phyloP scores from a whole-genome alignment of 2,888 invertebrate genomes.

The Platynereis dumerilii region DNA sequence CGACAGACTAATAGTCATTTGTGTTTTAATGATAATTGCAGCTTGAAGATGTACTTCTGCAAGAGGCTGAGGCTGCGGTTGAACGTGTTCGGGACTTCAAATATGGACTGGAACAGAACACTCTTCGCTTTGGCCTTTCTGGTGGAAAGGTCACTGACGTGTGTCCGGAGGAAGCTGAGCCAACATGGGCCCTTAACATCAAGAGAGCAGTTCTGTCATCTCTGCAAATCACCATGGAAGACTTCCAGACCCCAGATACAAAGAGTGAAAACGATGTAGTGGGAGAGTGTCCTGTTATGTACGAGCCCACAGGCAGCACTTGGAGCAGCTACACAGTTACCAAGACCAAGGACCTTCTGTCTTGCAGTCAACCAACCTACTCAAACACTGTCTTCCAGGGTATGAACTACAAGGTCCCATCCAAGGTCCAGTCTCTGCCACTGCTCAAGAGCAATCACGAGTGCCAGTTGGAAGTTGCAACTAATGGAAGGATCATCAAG shows the following conservation, averaged over 20 bases:
- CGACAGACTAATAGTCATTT: no score
- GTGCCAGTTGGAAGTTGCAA: slow-evolving; percentile 64
- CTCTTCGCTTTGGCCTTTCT: slow-evolving; percentile 77
- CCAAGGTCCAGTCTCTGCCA: slow-evolving; percentile 55
- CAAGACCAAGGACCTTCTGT: slow-evolving; percentile 57
- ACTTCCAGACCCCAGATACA: slow-evolving; percentile 34
- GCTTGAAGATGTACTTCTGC: slow-evolving; percentile 7
- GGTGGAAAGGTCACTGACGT: slow-evolving; percentile 80
- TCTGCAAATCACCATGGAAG: slow-evolving; percentile 84
- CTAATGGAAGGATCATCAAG: slow-evolving; percentile 71
- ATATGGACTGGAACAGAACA: slow-evolving; percentile 72
- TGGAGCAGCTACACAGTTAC: slow-evolving; percentile 48
- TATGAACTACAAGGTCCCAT: neutral
- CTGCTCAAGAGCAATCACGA: slow-evolving; percentile 67
- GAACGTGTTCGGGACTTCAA: neutral
- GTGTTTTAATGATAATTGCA: no score
- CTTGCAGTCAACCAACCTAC: slow-evolving; percentile 41
- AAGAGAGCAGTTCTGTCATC: slow-evolving; percentile 88
- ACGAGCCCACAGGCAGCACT: slow-evolving; percentile 61
- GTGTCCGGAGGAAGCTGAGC: slow-evolving; percentile 78
- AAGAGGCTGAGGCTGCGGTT: neutral
- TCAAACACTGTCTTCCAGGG: neutral
- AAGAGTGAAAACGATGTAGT: slow-evolving; percentile 72
- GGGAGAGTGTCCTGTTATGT: slow-evolving; percentile 81
- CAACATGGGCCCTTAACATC: slow-evolving; percentile 82